Evolutionary conservation across 1,140 invertebrate species (phyloP), one percentile per base, ranked within the genome.

Genomic region (Drosophila suzukii): DNA sequence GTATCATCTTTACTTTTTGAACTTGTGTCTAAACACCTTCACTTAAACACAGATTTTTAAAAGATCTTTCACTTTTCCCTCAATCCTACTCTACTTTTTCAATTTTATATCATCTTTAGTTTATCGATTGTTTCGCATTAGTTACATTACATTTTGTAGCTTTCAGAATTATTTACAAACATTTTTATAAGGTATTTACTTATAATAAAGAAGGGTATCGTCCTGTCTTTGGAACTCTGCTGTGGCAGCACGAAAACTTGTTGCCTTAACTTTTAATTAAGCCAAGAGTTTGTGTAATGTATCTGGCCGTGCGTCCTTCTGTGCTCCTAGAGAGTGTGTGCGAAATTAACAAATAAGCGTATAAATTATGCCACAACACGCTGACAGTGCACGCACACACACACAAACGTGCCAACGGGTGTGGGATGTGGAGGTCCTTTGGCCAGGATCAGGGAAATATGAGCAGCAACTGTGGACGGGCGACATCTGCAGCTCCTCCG

Each of bases 281-380:
- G 83, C 78, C 68, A 78, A 80, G 74, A 86, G 81, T 83, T 83
- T 76, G 66, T 75, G 72, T 75, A 51, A 72, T 78, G 71, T 65
- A 65, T 65, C 43, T 56, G 44, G 43, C 58, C 30, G 36, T 74
- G 51, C 39, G 72, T 47, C 34, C 38, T 51, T 24, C 61, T 20
- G 15, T 46, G 49, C 54, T 59, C 24, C 38, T 38, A 39, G 41
- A 73, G 71, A 75, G 83, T 79, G 83, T 59, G 56, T 59, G 65
- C 70, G 67, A 86, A 86, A 86, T 86, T 74, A 88, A 88, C 82
- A 86, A 88, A 86, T 88, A 86, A 86, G 83, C 75, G 83, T 88
- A 88, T 86, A 86, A 86, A 86, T 88, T 83, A 86, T 86, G 83
- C 65, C 60, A 70, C 78, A 77, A 77, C 74, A 77, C 74, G 73